Evolutionary conservation across 2,888 invertebrate species (phyloP), one percentile per base, ranked within the genome.

Genomic region (Pterostichus madidus): DNA sequence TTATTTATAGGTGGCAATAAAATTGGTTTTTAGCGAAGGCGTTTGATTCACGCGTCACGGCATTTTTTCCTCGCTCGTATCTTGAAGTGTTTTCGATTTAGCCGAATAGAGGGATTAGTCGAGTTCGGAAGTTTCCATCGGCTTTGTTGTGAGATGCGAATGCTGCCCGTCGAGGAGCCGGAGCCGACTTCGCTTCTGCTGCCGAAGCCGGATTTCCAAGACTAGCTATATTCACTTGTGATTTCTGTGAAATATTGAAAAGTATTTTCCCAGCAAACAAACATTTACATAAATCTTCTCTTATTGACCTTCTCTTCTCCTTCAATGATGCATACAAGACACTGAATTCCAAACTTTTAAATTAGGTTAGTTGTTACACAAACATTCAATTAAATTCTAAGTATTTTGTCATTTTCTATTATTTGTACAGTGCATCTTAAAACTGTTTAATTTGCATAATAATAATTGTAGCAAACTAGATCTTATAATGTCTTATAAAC

Each of bases 21-120:
- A 75, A 75, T 75, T 52, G 75, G 17, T 75, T 75, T 35, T 49
- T 52, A 49, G 46, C 15, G 75, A 17, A 75, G 13, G 35, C 35
- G 32, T 64, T 64, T 49, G 49, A 49, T 49, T 49, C 49, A 49
- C 49, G 49, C 49, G 49, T 64, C 75, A 71, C 44, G 15, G 71
- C 35, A 44, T 64, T 64, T 75, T 46, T 49, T 75, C 32, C 44
- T 35, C 44, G 44, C 71, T 35, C 35, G 71, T 71, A 39, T 71
- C 71, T 35, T 71, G 71, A 75, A 75, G 49, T 75, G 75, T 75
- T 75, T 75, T 75, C 75, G 75, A 75, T 75, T 75, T 75, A 35
- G 75, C n/a, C 10, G 75, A 75, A 75, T 75, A 46, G 75, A 49
- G 75, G 71, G 75, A 75, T 75, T 75, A 75, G 46, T 35, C 11